These are phyloP conservation scores for Cynocephalus volans DNA, from an alignment of 2,113 vertebrate genomes.

Conservation along the genomic window DNA sequence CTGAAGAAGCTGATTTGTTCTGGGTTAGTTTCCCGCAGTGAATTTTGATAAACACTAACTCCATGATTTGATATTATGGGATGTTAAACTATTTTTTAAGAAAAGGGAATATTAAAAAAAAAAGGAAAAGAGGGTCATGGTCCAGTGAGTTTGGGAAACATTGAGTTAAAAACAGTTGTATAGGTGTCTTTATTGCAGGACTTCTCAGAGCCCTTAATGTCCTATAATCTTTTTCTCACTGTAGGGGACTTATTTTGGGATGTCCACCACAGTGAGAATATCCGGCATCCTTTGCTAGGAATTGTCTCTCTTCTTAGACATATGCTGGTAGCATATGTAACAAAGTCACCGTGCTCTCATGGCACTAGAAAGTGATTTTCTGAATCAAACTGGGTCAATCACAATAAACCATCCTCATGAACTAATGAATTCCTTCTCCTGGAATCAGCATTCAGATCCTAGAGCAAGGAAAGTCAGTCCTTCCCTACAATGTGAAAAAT, in stretches of 20 bases:
- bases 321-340: neutral
- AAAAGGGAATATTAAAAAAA: neutral
- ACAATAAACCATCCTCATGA: neutral
- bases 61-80: neutral
- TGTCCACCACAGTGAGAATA: neutral
- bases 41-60: conserved; percentile 16
- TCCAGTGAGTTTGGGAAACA: neutral
- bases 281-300: neutral
- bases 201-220: conserved; percentile 13
- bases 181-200: neutral
- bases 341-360: neutral
- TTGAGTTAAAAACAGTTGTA: neutral
- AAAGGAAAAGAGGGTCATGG: neutral
- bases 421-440: neutral
- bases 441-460: neutral
- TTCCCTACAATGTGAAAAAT: neutral
- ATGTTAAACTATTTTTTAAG: conserved; percentile 15
- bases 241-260: neutral
- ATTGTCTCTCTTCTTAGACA: neutral
- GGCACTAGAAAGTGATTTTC: neutral
- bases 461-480: neutral
- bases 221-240: neutral
- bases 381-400: neutral
- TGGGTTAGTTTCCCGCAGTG: neutral
- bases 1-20: neutral